A percentile compares a stretch with the other conserved stretches of the same genome.
Evolutionary conservation across 1,140 invertebrate genomes (phyloP).

Genomic region (Drosophila subpulchrella): DNA sequence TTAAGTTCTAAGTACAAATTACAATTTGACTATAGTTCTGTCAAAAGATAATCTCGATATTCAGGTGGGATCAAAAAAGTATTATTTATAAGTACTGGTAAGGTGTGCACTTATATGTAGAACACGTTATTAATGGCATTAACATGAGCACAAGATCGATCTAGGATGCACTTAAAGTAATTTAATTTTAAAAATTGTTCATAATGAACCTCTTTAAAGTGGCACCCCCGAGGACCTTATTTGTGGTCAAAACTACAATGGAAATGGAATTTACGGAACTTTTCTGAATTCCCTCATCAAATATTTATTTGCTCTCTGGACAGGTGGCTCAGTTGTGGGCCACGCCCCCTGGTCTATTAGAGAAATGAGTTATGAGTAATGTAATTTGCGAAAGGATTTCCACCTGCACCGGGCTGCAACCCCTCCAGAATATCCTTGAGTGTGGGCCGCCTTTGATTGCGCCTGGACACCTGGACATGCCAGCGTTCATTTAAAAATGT

Average conservation of each 20-base stretch:
- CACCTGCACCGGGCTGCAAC: slow-evolving; percentile 17
- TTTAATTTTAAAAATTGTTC: background rate
- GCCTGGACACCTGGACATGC: slow-evolving; percentile 52
- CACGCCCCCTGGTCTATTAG: slow-evolving; percentile 57
- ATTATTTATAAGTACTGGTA: too few species aligned
- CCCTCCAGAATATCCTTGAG: slow-evolving; percentile 18
- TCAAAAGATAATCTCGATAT: too few species aligned
- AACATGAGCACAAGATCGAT: background rate
- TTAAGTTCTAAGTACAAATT: too few species aligned
- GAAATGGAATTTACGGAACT: slow-evolving; percentile 21
- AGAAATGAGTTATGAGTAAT: slow-evolving; percentile 55
- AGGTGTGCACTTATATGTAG: too few species aligned
- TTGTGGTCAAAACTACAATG: slow-evolving; percentile 7
- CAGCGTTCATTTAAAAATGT: slow-evolving; percentile 59
- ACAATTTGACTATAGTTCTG: too few species aligned
- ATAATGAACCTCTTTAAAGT: background rate
- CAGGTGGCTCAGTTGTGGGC: slow-evolving; percentile 20
- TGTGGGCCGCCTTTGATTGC: slow-evolving; percentile 58
- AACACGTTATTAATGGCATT: too few species aligned
- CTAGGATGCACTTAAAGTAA: background rate
- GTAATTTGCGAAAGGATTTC: slow-evolving; percentile 57
- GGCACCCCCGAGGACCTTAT: background rate
- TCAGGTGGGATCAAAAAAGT: too few species aligned
- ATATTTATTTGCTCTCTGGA: slow-evolving; percentile 43
- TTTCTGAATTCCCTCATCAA: slow-evolving; percentile 33